phyloP scores from a whole-genome alignment of 1,140 invertebrate genomes.

The Trichonephila inaurata region DNA sequence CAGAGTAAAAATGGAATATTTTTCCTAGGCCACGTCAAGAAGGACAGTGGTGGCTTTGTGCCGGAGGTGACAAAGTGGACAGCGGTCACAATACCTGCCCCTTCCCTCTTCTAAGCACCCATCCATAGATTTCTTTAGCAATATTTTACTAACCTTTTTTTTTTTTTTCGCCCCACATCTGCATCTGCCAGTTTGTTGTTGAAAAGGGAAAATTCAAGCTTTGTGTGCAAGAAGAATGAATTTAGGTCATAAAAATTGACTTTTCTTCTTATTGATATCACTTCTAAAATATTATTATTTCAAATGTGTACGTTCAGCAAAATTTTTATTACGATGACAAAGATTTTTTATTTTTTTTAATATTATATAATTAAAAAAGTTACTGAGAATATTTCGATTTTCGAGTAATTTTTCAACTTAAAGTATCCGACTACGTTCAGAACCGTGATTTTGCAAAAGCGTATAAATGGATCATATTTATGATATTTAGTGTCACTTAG shows the following conservation, averaged over 20 bases:
- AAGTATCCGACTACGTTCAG: no score
- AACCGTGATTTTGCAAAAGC: no score
- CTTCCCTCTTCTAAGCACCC: not conserved
- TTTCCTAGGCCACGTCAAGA: constrained; percentile 21
- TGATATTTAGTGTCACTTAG: no score
- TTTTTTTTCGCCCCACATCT: not conserved
- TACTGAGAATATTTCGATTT: no score
- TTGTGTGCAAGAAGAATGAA: not conserved
- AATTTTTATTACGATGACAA: no score
- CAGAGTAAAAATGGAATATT: not conserved
- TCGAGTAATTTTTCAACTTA: no score
- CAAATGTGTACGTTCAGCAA: no score
- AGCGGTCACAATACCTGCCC: constrained; percentile 53
- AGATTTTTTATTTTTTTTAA: no score
- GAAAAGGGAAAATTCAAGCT: not conserved
- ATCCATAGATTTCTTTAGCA: not conserved
- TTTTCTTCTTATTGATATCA: no score
- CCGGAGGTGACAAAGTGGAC: constrained; percentile 61
- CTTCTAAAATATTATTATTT: no score
- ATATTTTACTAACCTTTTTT: not conserved
- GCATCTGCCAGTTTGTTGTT: not conserved
- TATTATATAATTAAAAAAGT: no score
- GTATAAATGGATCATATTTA: no score
- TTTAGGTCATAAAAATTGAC: not conserved
- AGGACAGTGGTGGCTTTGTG: constrained; percentile 42